phyloP scores from a whole-genome alignment of 2,113 vertebrate species.

The Stegastes partitus region DNA sequence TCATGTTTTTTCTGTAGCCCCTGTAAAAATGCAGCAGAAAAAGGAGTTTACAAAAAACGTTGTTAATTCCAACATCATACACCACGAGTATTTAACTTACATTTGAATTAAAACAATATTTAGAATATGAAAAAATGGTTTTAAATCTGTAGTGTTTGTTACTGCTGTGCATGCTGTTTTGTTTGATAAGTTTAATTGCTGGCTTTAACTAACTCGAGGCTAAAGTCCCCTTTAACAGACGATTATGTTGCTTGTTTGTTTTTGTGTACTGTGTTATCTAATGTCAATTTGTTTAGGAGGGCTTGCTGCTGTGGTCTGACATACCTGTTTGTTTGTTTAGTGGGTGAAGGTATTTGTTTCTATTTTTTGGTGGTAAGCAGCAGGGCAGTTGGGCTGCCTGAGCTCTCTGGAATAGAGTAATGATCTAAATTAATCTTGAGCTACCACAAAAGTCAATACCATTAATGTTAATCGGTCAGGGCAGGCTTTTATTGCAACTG shows the following conservation, averaged over 20 bases:
- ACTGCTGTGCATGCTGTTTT: neutral
- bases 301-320: neutral
- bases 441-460: conserved; percentile 30
- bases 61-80: no score
- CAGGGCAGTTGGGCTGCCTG: conserved; percentile 2
- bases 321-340: conserved; percentile 21
- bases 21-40: no score
- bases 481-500: conserved; percentile 28
- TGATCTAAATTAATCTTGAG: conserved; percentile 41
- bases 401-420: conserved; percentile 31
- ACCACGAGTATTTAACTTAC: no score
- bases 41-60: no score
- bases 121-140: no score
- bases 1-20: no score
- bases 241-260: conserved; percentile 22
- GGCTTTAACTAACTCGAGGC: neutral
- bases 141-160: no score
- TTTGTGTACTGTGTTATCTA: neutral
- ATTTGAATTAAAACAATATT: neutral
- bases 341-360: conserved; percentile 18
- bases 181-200: neutral
- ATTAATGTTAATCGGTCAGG: conserved; percentile 29
- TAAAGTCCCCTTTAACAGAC: neutral
- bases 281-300: conserved; percentile 10
- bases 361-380: conserved; percentile 5